phyloP scores from a whole-genome alignment of 2,888 invertebrate species.

The Anticlea derivata region DNA sequence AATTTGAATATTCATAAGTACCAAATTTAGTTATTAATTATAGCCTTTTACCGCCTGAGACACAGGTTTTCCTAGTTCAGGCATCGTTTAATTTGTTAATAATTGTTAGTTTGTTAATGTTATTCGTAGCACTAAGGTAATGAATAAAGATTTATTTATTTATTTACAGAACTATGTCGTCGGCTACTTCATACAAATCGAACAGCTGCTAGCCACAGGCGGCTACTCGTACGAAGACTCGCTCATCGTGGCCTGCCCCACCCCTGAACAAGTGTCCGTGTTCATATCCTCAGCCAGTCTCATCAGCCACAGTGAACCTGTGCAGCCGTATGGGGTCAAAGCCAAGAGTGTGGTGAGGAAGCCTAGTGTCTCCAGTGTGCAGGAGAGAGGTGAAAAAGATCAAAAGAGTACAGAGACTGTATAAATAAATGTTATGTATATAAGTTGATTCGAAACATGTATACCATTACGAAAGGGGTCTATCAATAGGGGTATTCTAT shows the following conservation, averaged over 20 bases:
- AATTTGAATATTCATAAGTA: too few relatives aligned
- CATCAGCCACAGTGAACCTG: constrained; percentile 75
- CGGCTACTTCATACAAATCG: constrained; percentile 93
- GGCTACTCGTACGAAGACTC: constrained; percentile 93
- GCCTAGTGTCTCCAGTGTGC: constrained; percentile 63
- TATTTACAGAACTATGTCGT: constrained; percentile 91
- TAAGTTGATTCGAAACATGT: too few relatives aligned
- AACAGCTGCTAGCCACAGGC: constrained; percentile 88
- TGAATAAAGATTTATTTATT: too few relatives aligned
- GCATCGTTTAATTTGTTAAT: too few relatives aligned
- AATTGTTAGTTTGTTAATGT: too few relatives aligned
- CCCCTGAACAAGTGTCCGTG: constrained; percentile 96
- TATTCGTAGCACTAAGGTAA: too few relatives aligned
- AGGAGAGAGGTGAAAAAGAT: constrained; percentile 33
- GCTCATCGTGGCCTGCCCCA: constrained; percentile 94
- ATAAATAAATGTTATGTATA: too few relatives aligned
- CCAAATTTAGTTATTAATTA: too few relatives aligned
- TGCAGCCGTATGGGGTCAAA: constrained; percentile 74
- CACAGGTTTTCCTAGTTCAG: too few relatives aligned
- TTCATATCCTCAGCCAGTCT: constrained; percentile 92
- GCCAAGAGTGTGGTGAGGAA: constrained; percentile 60
- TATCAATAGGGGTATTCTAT: too few relatives aligned
- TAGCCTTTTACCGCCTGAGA: too few relatives aligned
- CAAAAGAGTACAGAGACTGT: constrained; percentile 23
- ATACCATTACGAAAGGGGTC: too few relatives aligned